phyloP scores from a whole-genome alignment of 2,888 invertebrate species.

The Chorisops tibialis region DNA sequence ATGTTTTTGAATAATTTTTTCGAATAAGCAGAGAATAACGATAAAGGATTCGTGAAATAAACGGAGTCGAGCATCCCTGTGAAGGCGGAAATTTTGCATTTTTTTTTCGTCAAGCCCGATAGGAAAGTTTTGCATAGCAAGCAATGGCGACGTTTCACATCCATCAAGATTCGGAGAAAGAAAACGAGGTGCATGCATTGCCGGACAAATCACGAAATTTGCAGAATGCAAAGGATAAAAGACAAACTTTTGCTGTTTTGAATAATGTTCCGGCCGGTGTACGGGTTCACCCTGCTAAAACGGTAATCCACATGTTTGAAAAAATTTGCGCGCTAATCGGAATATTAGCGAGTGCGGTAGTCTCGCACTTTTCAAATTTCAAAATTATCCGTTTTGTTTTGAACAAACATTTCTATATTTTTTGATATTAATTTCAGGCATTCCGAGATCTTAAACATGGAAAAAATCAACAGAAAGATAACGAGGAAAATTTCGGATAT shows the following conservation, averaged over 20 bases:
- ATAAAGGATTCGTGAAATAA: too few relatives aligned
- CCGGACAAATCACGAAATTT: neutral
- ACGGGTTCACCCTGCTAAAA: conserved; percentile 40
- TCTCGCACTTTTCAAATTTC: too few relatives aligned
- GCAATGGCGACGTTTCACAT: conserved; percentile 72
- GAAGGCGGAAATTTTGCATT: too few relatives aligned
- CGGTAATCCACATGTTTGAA: conserved; percentile 39
- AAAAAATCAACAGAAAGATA: conserved; percentile 31
- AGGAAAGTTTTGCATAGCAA: too few relatives aligned
- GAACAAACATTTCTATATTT: too few relatives aligned
- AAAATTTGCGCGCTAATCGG: conserved; percentile 27
- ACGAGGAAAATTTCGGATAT: conserved; percentile 31
- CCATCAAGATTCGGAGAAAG: conserved; percentile 76
- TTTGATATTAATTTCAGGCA: conserved; percentile 36
- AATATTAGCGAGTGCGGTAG: conserved; percentile 33
- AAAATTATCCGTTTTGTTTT: too few relatives aligned
- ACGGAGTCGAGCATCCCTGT: too few relatives aligned
- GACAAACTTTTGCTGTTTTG: conserved; percentile 37
- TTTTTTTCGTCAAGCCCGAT: too few relatives aligned
- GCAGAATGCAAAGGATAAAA: conserved; percentile 25
- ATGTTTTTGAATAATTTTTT: too few relatives aligned
- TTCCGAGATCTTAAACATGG: conserved; percentile 40
- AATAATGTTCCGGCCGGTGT: conserved; percentile 29
- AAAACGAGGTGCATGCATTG: conserved; percentile 45
- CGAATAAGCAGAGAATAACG: too few relatives aligned